phyloP scores from a whole-genome alignment of 2,797 vertebrate species.

The Sebastes steindachneri region DNA sequence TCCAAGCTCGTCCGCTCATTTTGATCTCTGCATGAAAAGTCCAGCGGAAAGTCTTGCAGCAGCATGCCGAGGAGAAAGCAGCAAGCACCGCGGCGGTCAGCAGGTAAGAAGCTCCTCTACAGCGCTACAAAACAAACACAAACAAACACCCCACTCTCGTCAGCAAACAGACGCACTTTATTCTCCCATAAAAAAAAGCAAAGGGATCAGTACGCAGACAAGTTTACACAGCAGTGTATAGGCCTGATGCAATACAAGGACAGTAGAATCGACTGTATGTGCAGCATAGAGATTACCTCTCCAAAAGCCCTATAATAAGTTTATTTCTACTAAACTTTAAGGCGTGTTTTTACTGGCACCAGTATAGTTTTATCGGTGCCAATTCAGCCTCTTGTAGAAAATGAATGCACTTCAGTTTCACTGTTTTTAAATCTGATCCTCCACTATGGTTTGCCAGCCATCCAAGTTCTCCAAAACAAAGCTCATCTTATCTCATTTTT shows the following conservation, averaged over 20 bases:
- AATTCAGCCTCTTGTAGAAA: slow-evolving; percentile 9
- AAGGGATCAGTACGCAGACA: slow-evolving; percentile 2
- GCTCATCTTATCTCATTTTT: slow-evolving; percentile 61
- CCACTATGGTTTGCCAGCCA: slow-evolving; percentile 25
- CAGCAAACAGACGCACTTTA: slow-evolving; percentile 7
- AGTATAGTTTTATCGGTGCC: slow-evolving; percentile 39
- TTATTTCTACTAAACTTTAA: slow-evolving; percentile 4
- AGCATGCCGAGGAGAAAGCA: slow-evolving; percentile 98
- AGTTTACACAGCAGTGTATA: slow-evolving; percentile 10
- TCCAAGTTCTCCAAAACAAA: slow-evolving; percentile 68
- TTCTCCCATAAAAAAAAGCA: neutral
- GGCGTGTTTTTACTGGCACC: slow-evolving; percentile 32
- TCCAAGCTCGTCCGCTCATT: slow-evolving; percentile 55
- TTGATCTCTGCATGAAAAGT: slow-evolving; percentile 91
- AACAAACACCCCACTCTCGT: slow-evolving; percentile 13
- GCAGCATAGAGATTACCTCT: neutral
- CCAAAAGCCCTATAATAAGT: slow-evolving; percentile 3
- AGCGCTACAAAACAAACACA: neutral
- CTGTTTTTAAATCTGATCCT: slow-evolving; percentile 41
- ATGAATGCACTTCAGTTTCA: slow-evolving; percentile 35
- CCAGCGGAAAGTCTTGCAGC: slow-evolving; percentile 91
- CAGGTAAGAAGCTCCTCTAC: slow-evolving; percentile 84
- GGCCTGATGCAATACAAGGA: slow-evolving; percentile 8
- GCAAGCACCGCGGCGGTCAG: slow-evolving; percentile 96
- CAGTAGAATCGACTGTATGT: neutral